Conservation (phyloP, 2,888 invertebrate species). For the Linyphia triangularis region DNA sequence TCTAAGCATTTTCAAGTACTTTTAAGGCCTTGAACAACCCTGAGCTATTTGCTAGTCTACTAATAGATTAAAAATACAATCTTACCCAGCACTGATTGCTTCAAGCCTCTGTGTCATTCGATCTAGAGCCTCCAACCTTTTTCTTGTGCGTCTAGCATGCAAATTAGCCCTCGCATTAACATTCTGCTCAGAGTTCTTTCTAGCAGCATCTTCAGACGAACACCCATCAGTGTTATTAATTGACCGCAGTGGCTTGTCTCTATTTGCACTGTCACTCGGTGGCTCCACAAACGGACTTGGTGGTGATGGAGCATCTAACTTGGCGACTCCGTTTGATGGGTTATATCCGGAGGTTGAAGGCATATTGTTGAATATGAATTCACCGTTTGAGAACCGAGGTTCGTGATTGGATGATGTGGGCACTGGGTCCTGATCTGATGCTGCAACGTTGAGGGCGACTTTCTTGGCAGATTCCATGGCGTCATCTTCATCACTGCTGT, state of each 20-base stretch:
- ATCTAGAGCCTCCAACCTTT: slow-evolving; percentile 84
- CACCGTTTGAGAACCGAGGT: neutral
- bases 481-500: slow-evolving; percentile 73
- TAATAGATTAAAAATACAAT: neutral
- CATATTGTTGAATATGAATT: neutral
- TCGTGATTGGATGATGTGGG: too few species aligned
- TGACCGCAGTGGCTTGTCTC: neutral
- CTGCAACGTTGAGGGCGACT: neutral
- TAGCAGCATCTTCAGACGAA: neutral
- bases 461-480: slow-evolving; percentile 18
- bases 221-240: neutral
- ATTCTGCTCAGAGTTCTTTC: neutral
- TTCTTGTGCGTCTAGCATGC: slow-evolving; percentile 81
- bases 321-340: neutral
- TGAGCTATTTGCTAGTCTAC: too few species aligned
- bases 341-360: slow-evolving; percentile 30
- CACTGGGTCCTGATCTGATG: neutral
- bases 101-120: slow-evolving; percentile 84
- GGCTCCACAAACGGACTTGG: neutral
- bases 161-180: slow-evolving; percentile 77
- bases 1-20: too few species aligned
- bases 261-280: neutral
- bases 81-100: slow-evolving; percentile 77
- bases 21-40: too few species aligned
- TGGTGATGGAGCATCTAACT: neutral